phyloP scores from a whole-genome alignment of 2,113 vertebrate genomes.

The Butastur rufipennis region DNA sequence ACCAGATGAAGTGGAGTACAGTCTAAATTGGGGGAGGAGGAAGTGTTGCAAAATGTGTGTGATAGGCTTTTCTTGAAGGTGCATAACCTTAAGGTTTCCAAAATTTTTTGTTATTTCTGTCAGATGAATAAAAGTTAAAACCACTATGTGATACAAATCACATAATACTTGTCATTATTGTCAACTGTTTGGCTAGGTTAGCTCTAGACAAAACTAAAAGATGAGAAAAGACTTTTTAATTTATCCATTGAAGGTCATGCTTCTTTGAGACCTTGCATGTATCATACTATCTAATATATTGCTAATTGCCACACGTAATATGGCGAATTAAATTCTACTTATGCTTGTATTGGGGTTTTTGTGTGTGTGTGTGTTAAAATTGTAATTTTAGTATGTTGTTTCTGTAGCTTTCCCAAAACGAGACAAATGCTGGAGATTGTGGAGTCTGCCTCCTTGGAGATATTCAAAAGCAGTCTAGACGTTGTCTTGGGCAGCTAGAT shows the following conservation, averaged over 20 bases:
- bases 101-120: not conserved
- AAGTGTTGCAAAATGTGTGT: not conserved
- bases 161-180: not conserved
- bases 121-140: not conserved
- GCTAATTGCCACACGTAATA: not conserved
- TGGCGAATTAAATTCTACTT: not conserved
- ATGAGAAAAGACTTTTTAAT: not conserved
- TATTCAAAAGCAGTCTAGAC: not conserved
- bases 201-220: not conserved
- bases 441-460: not conserved
- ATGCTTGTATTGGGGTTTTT: rapidly evolving
- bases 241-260: not conserved
- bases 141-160: not conserved
- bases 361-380: not conserved
- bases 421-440: not conserved
- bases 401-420: not conserved
- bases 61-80: not conserved
- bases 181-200: not conserved
- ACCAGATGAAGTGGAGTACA: not conserved
- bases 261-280: not conserved
- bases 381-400: not conserved
- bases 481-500: not conserved
- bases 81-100: not conserved
- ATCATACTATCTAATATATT: not conserved
- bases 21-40: too few species aligned